phyloP scores from a whole-genome alignment of 2,113 vertebrate genomes.

The Cynocephalus volans region DNA sequence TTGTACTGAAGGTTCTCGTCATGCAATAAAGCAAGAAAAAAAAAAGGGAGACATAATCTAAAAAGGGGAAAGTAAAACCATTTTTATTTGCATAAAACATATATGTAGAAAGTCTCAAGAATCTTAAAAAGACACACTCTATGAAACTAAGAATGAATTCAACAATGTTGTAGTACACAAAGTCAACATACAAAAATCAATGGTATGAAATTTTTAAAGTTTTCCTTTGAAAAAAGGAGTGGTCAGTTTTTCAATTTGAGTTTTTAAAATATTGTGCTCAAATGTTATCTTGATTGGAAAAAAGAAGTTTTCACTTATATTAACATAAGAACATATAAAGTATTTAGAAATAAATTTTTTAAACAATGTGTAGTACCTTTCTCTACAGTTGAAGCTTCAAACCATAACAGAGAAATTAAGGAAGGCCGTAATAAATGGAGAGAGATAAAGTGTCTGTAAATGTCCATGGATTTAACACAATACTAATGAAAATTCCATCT shows the following conservation, averaged over 20 bases:
- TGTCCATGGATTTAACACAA: not conserved
- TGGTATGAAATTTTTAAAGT: not conserved
- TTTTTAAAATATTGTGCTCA: not conserved
- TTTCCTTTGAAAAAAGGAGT: too few species aligned
- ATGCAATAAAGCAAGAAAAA: not conserved
- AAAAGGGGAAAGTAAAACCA: not conserved
- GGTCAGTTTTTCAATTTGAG: too few species aligned
- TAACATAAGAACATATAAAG: too few species aligned
- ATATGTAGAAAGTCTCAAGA: not conserved
- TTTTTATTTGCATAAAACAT: not conserved
- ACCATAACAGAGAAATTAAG: not conserved
- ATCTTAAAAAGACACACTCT: not conserved
- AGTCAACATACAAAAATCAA: not conserved
- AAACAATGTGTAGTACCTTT: not conserved
- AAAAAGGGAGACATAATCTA: not conserved
- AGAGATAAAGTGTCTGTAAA: not conserved
- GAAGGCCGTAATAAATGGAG: not conserved
- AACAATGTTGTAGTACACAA: not conserved
- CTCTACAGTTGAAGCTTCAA: not conserved
- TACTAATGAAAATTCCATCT: not conserved
- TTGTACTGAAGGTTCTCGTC: not conserved
- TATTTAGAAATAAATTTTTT: not conserved
- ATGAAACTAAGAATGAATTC: not conserved
- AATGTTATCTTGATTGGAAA: not conserved
- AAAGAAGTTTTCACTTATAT: too few species aligned